phyloP scores from a whole-genome alignment of 2,797 vertebrate genomes.

The Hydrolagus colliei region DNA sequence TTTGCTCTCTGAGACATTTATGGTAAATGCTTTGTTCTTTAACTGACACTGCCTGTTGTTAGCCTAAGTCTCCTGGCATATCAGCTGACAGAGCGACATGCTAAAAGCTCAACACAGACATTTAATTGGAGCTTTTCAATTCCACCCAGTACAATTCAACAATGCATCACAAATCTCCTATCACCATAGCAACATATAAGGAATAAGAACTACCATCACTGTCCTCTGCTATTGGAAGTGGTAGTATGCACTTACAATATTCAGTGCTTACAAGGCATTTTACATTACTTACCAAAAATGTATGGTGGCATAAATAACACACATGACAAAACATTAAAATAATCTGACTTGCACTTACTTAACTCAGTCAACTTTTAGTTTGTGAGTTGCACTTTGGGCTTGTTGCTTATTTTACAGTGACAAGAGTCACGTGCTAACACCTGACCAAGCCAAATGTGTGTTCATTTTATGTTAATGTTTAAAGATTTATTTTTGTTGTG shows the following conservation, averaged over 20 bases:
- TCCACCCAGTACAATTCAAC: background rate
- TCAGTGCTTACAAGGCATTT: background rate
- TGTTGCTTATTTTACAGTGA: too few species aligned
- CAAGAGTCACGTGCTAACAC: too few species aligned
- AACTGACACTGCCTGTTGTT: background rate
- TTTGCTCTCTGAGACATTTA: background rate
- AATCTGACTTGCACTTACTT: background rate
- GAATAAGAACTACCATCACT: too few species aligned
- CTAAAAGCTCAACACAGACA: background rate
- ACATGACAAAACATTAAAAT: background rate
- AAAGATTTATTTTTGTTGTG: too few species aligned
- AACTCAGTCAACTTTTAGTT: background rate
- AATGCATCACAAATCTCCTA: conserved; percentile 2
- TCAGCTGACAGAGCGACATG: background rate
- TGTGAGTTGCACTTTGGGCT: too few species aligned
- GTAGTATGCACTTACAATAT: background rate
- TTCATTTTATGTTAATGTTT: too few species aligned
- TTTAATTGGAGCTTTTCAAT: background rate
- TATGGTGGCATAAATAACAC: background rate
- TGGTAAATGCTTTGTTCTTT: background rate
- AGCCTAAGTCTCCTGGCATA: background rate
- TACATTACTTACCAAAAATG: background rate
- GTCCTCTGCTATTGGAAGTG: too few species aligned
- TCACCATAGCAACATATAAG: background rate
- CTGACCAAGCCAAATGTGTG: too few species aligned